A percentile compares a stretch with the other conserved stretches of the same genome.
Evolutionary conservation across 2,797 vertebrate genomes (phyloP).

Genomic region (Ibycter americanus): DNA sequence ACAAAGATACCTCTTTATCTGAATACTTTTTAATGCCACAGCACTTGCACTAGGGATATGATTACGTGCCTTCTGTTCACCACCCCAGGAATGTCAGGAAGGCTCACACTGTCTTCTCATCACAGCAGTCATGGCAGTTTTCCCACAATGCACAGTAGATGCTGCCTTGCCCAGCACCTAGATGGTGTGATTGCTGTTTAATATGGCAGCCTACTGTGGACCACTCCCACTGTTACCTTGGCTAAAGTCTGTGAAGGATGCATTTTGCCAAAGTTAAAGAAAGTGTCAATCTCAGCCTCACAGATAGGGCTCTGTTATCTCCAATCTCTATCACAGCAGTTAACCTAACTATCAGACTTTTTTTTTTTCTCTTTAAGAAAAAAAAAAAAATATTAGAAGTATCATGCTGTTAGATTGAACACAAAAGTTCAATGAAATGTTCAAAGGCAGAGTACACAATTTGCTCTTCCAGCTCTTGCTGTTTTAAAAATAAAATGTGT

Average conservation of each 20-base stretch:
- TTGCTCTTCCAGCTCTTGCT: background rate
- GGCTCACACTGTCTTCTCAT: background rate
- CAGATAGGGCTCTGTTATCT: background rate
- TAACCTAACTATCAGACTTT: background rate
- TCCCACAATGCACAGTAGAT: background rate
- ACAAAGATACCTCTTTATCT: background rate
- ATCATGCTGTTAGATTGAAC: background rate
- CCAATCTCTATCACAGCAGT: conserved; percentile 15
- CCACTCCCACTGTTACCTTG: background rate
- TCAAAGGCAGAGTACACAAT: background rate
- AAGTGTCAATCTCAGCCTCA: background rate
- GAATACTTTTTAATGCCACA: background rate
- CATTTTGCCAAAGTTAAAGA: background rate
- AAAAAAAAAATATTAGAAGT: background rate
- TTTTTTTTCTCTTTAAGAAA: background rate
- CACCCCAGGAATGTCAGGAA: background rate
- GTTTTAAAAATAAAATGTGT: background rate
- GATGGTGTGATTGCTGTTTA: background rate
- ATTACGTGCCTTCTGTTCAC: background rate
- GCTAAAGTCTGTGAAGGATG: background rate
- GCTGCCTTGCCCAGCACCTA: background rate
- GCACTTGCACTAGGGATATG: background rate
- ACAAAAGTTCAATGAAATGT: background rate
- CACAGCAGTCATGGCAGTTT: background rate
- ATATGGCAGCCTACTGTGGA: background rate